phyloP scores from a whole-genome alignment of 2,797 vertebrate genomes.

The Macropus fuliginosus region DNA sequence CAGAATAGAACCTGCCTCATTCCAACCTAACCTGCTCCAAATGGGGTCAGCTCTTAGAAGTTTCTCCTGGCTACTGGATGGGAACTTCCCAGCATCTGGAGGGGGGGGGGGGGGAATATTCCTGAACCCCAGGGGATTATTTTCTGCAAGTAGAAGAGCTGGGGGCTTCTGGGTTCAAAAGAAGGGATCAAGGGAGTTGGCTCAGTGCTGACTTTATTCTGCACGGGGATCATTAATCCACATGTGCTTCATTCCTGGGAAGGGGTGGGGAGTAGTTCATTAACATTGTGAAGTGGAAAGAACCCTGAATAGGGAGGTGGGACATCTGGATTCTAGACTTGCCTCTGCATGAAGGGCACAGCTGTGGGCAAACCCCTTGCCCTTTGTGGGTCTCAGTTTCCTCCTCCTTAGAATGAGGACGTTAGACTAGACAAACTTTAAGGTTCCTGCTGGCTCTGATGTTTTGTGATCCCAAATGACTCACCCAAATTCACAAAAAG shows the following conservation, averaged over 20 bases:
- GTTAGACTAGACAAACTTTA: not conserved
- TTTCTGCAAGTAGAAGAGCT: not conserved
- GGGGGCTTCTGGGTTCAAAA: not conserved
- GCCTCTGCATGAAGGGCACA: not conserved
- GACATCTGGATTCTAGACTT: not conserved
- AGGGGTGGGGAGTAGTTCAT: not conserved
- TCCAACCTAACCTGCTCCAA: not conserved
- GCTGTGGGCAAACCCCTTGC: not conserved
- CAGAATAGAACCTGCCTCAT: not conserved
- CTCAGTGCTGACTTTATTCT: not conserved
- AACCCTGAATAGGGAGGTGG: not conserved
- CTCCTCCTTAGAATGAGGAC: not conserved
- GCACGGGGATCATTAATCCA: not conserved
- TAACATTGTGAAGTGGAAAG: not conserved
- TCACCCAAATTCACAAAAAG: not conserved
- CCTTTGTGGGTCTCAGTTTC: not conserved
- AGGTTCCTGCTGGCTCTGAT: not conserved
- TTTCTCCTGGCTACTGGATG: not conserved
- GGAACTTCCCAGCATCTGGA: not conserved
- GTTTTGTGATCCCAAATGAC: not conserved
- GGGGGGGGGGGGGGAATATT: not conserved
- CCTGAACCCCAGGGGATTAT: not conserved
- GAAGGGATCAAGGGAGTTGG: not conserved
- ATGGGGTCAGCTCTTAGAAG: not conserved
- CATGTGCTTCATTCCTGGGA: not conserved